These are phyloP conservation scores for Potamarius usumacintae DNA, from an alignment of 2,113 vertebrate species.

Conservation along the genomic window DNA sequence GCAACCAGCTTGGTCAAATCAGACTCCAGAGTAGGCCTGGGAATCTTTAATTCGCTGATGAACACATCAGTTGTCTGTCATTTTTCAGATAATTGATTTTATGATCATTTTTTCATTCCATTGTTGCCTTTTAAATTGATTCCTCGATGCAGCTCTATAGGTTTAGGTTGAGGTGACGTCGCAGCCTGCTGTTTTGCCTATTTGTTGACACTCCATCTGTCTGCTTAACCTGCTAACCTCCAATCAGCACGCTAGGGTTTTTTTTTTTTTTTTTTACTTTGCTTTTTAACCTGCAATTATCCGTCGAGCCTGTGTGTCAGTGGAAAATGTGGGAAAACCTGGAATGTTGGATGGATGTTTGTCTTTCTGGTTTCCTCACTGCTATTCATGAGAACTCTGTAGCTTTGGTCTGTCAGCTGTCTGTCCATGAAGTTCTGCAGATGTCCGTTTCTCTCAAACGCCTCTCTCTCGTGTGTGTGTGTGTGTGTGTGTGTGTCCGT, in stretches of 20 bases:
- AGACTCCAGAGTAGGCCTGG: neutral
- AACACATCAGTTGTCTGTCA: neutral
- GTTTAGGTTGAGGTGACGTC: neutral
- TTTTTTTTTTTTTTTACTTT: neutral
- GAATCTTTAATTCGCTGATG: neutral
- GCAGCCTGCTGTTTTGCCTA: neutral
- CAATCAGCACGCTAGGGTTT: neutral
- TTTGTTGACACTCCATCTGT: neutral
- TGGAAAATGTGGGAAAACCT: neutral
- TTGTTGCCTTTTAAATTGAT: neutral
- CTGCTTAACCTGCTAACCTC: conserved; percentile 13
- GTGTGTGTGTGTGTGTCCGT: no score
- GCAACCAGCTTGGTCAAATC: neutral
- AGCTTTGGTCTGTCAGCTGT: neutral
- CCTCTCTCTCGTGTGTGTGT: neutral
- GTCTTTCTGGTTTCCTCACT: neutral
- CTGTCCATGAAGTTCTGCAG: neutral
- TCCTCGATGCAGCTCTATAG: neutral
- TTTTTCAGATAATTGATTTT: neutral
- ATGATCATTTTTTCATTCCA: neutral
- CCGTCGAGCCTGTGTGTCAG: neutral
- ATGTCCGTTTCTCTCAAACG: neutral
- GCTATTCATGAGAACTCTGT: neutral
- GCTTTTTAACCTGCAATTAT: neutral
- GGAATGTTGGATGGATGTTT: neutral